These are phyloP conservation scores for Pampus argenteus DNA, from an alignment of 2,797 vertebrate genomes.

Conservation along the genomic window DNA sequence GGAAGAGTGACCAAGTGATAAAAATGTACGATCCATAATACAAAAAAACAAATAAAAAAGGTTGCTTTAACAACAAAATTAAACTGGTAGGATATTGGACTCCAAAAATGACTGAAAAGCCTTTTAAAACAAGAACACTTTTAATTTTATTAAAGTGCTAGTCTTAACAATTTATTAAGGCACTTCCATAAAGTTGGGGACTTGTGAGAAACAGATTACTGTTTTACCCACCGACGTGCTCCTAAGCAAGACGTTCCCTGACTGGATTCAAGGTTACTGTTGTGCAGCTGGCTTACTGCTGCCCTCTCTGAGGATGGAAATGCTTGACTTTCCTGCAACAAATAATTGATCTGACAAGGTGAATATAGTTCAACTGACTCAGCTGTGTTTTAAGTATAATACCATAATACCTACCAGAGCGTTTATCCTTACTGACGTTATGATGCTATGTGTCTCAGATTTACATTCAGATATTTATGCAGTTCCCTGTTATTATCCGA, in stretches of 20 bases:
- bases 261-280: background rate
- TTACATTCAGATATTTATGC: slow-evolving; percentile 38
- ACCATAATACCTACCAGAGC: slow-evolving; percentile 21
- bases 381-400: slow-evolving; percentile 8
- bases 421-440: slow-evolving; percentile 33
- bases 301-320: slow-evolving; percentile 4
- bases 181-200: background rate
- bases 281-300: slow-evolving; percentile 9
- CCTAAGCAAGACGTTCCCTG: background rate
- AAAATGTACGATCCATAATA: slow-evolving; percentile 2
- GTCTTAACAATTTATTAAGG: background rate
- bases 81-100: background rate
- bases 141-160: background rate
- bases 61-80: background rate
- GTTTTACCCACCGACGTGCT: background rate
- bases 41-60: background rate
- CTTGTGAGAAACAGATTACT: too few relatives aligned
- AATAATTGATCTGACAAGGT: slow-evolving; percentile 14
- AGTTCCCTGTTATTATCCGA: slow-evolving; percentile 23
- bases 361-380: slow-evolving; percentile 23
- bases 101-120: background rate
- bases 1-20: slow-evolving; percentile 37
- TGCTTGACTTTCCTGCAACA: slow-evolving; percentile 1
- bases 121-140: background rate
- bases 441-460: slow-evolving; percentile 26